Evolutionary conservation across 2,888 invertebrate genomes (phyloP).

Genomic region (Drosophila nr. perissopoda): DNA sequence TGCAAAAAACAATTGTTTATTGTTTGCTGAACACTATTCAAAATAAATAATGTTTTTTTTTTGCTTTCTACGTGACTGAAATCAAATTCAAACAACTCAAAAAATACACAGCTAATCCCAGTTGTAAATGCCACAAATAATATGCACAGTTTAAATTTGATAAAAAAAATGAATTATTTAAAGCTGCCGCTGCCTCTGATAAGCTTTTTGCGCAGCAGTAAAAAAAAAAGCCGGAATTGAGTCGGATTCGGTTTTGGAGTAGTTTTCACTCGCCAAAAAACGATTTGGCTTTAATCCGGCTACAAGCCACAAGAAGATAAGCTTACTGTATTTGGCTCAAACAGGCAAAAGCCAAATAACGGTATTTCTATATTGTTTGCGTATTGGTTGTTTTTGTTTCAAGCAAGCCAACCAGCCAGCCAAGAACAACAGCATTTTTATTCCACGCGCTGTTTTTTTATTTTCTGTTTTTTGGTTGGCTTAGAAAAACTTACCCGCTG

Average conservation of each 20-base stretch:
- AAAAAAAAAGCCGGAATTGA: not conserved
- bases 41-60: not conserved
- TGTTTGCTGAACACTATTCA: not conserved
- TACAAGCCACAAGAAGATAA: not conserved
- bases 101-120: not conserved
- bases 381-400: not conserved
- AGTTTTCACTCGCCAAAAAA: not conserved
- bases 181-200: not conserved
- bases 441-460: constrained; percentile 27
- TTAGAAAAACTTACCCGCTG: constrained; percentile 58
- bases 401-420: constrained; percentile 1
- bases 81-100: not conserved
- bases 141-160: not conserved
- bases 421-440: constrained; percentile 36
- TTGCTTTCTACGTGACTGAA: not conserved
- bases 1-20: not conserved
- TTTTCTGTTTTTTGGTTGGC: constrained; percentile 2
- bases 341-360: constrained; percentile 21
- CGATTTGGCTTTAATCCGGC: not conserved
- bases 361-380: constrained; percentile 6
- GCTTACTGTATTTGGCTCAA: not conserved
- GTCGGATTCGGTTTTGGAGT: not conserved
- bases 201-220: not conserved
- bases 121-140: not conserved
- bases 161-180: not conserved